Evolutionary conservation across 2,888 invertebrate genomes (phyloP), one percentile per base, ranked within the genome.

Genomic region (Limnephilus auricula): DNA sequence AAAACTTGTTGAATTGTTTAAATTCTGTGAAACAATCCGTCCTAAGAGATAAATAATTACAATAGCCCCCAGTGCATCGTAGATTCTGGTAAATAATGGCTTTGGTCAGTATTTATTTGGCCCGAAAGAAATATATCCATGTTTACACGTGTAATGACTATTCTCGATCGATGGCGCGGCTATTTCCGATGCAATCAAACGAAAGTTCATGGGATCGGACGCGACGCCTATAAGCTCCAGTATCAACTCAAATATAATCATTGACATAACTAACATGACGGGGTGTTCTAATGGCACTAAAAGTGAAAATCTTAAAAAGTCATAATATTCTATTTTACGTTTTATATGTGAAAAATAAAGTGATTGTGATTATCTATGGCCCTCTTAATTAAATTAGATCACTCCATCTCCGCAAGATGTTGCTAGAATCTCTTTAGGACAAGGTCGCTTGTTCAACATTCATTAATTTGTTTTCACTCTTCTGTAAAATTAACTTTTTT

Each of bases 101-200:
- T 25, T n/a, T 25, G 9, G 25, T 25, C 25, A 65, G 31, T 84
- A 37, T 84, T 84, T 84, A 84, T 84, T 40, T 84, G 31, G 32
- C 37, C 34, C n/a, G 40, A 37, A 34, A 32, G 84, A 37, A 84
- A 84, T 84, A 84, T 40, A 84, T 84, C 37, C 12, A 25, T 37
- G 84, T 40, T 84, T 84, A 84, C 83, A 83, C 84, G 18, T 5
- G 10, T 37, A 50, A 89, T 79, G 79, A 40, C 79, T 89, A 89
- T 79, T 79, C 37, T 15, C 37, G 40, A 18, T 34, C 37, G 25
- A 79, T 32, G n/a, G 30, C n/a, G 79, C 13, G 78, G 45, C 79
- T n/a, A 40, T 89, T 89, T 32, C n/a, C 12, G 30, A 79, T 37
- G 30, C 15, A 34, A 89, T 31, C 40, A 18, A 32, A 79, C n/a